Percentiles rank a stretch among this genome's conserved stretches.
phyloP scores from a whole-genome alignment of 2,113 vertebrate genomes.

The Eurystomus gularis region DNA sequence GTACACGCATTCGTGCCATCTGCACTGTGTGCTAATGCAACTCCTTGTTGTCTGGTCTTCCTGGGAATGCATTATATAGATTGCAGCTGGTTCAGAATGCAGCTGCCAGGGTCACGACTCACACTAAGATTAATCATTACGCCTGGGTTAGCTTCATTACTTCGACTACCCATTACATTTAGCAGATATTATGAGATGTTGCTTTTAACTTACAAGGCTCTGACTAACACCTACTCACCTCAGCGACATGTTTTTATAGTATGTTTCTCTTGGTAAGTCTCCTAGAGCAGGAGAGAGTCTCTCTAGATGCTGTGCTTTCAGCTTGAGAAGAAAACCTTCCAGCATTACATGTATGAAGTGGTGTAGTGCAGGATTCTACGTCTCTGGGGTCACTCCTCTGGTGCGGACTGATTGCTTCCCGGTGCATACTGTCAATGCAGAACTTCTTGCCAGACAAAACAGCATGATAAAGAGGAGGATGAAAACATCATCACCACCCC shows the following conservation, averaged over 20 bases:
- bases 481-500: not conserved
- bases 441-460: slow-evolving; percentile 13
- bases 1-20: slow-evolving; percentile 55
- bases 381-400: not conserved
- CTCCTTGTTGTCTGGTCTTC: slow-evolving; percentile 73
- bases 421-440: not conserved
- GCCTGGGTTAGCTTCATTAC: slow-evolving; percentile 75
- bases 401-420: not conserved
- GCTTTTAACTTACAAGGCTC: slow-evolving; percentile 75
- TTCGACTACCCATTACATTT: slow-evolving; percentile 75
- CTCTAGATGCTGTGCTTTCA: slow-evolving; percentile 33
- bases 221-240: slow-evolving; percentile 71
- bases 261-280: slow-evolving; percentile 56
- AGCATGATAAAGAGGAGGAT: not conserved
- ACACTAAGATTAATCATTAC: slow-evolving; percentile 77
- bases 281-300: slow-evolving; percentile 33
- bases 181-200: slow-evolving; percentile 77
- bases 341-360: not conserved
- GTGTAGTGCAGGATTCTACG: not conserved
- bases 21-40: slow-evolving; percentile 64
- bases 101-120: slow-evolving; percentile 75
- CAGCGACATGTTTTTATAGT: slow-evolving; percentile 22
- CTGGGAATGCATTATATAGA: slow-evolving; percentile 78
- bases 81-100: slow-evolving; percentile 77
- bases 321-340: slow-evolving; percentile 3